Evolutionary conservation across 2,113 vertebrate species (phyloP).

Genomic region (Anguilla japonica): DNA sequence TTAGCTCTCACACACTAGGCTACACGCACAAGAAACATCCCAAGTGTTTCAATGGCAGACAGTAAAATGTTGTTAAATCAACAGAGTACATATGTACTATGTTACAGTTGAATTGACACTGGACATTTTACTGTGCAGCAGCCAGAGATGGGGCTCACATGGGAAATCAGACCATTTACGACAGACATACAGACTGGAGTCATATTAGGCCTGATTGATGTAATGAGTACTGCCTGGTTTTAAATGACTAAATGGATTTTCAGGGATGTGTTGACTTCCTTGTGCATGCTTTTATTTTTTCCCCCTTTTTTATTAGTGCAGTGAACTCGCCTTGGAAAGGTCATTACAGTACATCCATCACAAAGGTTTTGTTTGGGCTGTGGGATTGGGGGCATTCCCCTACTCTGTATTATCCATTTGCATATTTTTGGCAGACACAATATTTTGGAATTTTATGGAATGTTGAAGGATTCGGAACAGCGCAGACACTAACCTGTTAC

Average conservation of each 20-base stretch:
- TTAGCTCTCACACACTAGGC: conserved; percentile 8
- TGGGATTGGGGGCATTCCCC: not conserved
- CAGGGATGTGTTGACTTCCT: not conserved
- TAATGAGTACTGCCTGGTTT: conserved; percentile 7
- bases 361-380: not conserved
- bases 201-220: not conserved
- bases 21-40: not conserved
- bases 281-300: not conserved
- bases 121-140: not conserved
- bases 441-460: not conserved
- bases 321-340: not conserved
- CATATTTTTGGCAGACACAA: not conserved
- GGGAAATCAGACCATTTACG: not conserved
- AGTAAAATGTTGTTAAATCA: not conserved
- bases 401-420: not conserved
- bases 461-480: not conserved
- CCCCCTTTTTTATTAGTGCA: not conserved
- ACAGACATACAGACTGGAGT: not conserved
- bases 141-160: conserved; percentile 17
- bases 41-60: not conserved
- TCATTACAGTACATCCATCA: not conserved
- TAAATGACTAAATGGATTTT: not conserved
- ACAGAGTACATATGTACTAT: too few species aligned
- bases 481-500: not conserved
- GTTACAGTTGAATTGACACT: too few species aligned